Percentiles rank a stretch among this genome's conserved stretches.
Conservation (phyloP, 2,797 vertebrate species). For the Sciurus vulgaris region DNA sequence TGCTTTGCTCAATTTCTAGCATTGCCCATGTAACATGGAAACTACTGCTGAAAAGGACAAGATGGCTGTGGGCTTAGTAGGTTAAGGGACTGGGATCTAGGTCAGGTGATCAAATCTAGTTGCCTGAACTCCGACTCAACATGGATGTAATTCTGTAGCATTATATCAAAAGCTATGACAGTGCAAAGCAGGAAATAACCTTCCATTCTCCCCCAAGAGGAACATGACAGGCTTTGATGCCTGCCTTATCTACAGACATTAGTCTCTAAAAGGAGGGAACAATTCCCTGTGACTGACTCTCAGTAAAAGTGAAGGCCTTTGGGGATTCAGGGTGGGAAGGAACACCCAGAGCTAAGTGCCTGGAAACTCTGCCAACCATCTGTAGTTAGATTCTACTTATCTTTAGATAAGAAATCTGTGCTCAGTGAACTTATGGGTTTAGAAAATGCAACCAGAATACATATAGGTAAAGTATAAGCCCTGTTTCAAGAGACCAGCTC, state of each 20-base stretch:
- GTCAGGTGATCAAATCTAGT: not conserved
- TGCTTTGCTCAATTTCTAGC: slow-evolving; percentile 17
- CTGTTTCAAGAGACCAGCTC: not conserved
- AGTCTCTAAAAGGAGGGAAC: not conserved
- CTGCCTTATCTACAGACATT: not conserved
- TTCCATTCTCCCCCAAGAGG: not conserved
- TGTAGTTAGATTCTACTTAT: not conserved
- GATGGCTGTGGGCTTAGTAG: not conserved
- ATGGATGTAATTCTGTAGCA: not conserved
- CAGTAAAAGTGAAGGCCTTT: not conserved
- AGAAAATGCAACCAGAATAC: slow-evolving; percentile 22
- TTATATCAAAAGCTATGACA: not conserved
- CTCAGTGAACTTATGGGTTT: not conserved
- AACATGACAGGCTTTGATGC: not conserved
- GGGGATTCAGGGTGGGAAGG: not conserved
- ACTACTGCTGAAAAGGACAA: not conserved
- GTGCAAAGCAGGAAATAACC: not conserved
- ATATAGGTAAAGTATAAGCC: not conserved
- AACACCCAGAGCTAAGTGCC: not conserved
- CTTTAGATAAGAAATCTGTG: slow-evolving; percentile 36
- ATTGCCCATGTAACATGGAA: not conserved
- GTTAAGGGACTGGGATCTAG: not conserved
- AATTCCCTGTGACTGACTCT: not conserved
- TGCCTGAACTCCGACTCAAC: not conserved
- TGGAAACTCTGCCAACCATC: not conserved